A percentile compares a stretch with the other conserved stretches of the same genome.
Evolutionary conservation across 2,888 invertebrate genomes (phyloP).

Genomic region (Pristionchus mayeri): DNA sequence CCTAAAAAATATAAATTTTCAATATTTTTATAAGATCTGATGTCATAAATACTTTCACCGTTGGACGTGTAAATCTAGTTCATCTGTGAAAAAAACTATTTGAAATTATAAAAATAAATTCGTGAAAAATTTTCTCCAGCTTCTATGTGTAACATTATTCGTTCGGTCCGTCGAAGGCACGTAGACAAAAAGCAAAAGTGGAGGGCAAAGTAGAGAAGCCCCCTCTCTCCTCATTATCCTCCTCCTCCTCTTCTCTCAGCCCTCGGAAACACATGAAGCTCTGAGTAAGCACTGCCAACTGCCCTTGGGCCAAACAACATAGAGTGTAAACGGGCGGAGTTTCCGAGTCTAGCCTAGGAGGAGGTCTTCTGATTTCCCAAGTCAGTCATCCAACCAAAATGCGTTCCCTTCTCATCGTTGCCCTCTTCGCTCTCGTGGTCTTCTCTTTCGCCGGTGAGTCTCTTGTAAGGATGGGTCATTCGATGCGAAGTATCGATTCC

Average conservation of each 20-base stretch:
- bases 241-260: background rate
- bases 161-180: no score
- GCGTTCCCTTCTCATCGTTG: background rate
- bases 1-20: no score
- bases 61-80: no score
- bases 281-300: background rate
- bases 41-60: no score
- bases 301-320: background rate
- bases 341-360: no score
- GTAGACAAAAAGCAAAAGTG: background rate
- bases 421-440: background rate
- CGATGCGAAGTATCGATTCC: no score
- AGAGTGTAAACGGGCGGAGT: constrained; percentile 5
- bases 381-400: background rate
- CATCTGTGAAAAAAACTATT: no score
- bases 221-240: background rate
- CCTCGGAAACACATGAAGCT: background rate
- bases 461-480: no score
- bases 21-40: no score
- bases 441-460: background rate
- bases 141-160: no score
- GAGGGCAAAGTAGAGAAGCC: background rate
- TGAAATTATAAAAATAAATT: no score
- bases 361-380: background rate
- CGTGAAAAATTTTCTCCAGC: no score